Conservation (phyloP, 1,140 invertebrate genomes). For the Choristoneura fumiferana region DNA sequence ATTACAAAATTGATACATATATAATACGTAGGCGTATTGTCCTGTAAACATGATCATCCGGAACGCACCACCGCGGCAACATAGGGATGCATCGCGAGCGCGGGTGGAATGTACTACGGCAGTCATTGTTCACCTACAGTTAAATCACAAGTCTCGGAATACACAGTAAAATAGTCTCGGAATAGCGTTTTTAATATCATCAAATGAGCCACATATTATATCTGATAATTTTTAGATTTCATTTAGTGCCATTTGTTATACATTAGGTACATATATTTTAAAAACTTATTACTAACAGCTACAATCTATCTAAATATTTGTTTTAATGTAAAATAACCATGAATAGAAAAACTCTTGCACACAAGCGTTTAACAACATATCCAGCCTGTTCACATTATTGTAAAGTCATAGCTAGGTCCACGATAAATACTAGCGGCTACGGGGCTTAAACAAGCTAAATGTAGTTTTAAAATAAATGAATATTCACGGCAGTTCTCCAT, state of each 20-base stretch:
- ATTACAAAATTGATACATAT: constrained; percentile 50
- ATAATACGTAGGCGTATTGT: constrained; percentile 53
- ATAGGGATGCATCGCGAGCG: constrained; percentile 24
- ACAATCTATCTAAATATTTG: too few relatives aligned
- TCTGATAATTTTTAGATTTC: neutral
- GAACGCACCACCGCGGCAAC: constrained; percentile 28
- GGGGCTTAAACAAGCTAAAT: too few relatives aligned
- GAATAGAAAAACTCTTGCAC: too few relatives aligned
- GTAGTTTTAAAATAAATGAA: too few relatives aligned
- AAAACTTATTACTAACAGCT: neutral
- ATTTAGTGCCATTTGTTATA: constrained; percentile 4
- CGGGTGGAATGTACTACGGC: constrained; percentile 30
- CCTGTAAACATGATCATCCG: constrained; percentile 38
- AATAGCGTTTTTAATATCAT: neutral
- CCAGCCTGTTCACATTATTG: too few relatives aligned
- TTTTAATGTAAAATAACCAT: too few relatives aligned
- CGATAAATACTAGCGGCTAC: too few relatives aligned
- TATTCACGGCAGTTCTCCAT: too few relatives aligned
- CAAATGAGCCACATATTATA: neutral
- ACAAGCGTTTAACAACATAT: too few relatives aligned
- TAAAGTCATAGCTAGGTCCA: too few relatives aligned
- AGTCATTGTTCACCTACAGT: neutral
- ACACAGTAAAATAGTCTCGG: neutral
- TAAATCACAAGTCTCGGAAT: neutral
- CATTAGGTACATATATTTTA: neutral